Base-by-base conservation (phyloP, 2,888 invertebrate species). In the Troilus luridus region DNA sequence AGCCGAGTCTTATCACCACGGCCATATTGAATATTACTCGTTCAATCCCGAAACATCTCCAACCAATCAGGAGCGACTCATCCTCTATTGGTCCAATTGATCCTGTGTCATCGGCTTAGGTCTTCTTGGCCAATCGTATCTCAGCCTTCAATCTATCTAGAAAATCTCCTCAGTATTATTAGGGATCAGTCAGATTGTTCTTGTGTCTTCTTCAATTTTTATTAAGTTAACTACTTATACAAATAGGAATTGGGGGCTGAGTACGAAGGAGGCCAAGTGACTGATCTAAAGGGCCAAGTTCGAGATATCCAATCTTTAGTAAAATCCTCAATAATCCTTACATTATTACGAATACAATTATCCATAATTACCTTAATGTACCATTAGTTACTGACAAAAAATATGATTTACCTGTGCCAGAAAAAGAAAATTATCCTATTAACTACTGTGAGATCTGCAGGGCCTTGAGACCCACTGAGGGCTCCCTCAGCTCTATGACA, bases 31-130 rank as follows among this genome's bases (percentile, higher is more conserved):
- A 77, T 77, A 77, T 77, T 77, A 77, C 72, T 77, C 72, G 27
- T 77, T 17, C 72, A 77, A 77, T 77, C 72, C 72, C 27, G 0
- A 1, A 17, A 77, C 27, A 77, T 77, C 72, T 77, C 72, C 8
- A 77, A 77, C 27, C 72, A 77, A 77, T 77, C 72, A 77, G 72
- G 1, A 41, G 27, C 72, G 17, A 77, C 72, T 77, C 7, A 77
- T 77, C 72, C 72, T 41, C 41, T 77, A 77, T 77, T 77, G 72
- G 72, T 41, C 17, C 41, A 77, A 77, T 77, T 77, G 72, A 77
- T 77, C 72, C 72, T 77, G 17, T 77, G 27, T 77, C 72, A 77
- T 77, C 72, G 27, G 41, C 72, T 77, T 77, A 77, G 41, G 72
- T 27, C 27, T 11, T 2, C 14, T 24, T 77, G 41, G 17, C 72